These are phyloP conservation scores for Chloroceryle inda DNA, from an alignment of 2,797 vertebrate genomes.

Conservation along the genomic window DNA sequence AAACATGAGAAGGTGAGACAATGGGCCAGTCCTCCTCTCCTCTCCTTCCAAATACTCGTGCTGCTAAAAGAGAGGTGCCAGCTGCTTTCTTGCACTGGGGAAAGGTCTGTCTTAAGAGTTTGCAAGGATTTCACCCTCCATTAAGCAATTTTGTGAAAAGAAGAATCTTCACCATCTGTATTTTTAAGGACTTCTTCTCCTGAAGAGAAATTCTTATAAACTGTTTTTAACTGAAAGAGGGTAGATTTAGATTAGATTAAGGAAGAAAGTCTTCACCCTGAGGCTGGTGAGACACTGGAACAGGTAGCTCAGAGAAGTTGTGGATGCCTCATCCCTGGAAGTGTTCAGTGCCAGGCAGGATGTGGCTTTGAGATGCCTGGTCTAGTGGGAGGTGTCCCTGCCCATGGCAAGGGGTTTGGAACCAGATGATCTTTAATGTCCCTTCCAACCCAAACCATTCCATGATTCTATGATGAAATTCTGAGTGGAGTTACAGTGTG, in stretches of 20 bases:
- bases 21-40: neutral
- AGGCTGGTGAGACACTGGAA: neutral
- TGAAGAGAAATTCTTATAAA: neutral
- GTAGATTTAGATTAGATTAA: neutral
- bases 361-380: neutral
- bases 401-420: neutral
- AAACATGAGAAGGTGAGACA: rapidly evolving
- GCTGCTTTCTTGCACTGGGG: neutral
- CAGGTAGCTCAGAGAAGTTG: neutral
- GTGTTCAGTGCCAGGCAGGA: neutral
- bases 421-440: neutral
- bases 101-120: neutral
- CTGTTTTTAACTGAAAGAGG: neutral
- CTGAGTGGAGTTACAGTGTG: neutral
- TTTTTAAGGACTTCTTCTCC: neutral
- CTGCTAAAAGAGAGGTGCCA: neutral
- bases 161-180: neutral
- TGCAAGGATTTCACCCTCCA: neutral
- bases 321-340: neutral
- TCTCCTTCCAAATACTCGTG: neutral
- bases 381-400: neutral
- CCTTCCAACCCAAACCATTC: neutral
- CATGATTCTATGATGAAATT: neutral
- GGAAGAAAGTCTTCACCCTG: neutral
- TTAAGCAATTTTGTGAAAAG: neutral